A percentile compares a stretch with the other conserved stretches of the same genome.
phyloP scores from a whole-genome alignment of 2,797 vertebrate genomes.

The Sebastolobus altivelis region DNA sequence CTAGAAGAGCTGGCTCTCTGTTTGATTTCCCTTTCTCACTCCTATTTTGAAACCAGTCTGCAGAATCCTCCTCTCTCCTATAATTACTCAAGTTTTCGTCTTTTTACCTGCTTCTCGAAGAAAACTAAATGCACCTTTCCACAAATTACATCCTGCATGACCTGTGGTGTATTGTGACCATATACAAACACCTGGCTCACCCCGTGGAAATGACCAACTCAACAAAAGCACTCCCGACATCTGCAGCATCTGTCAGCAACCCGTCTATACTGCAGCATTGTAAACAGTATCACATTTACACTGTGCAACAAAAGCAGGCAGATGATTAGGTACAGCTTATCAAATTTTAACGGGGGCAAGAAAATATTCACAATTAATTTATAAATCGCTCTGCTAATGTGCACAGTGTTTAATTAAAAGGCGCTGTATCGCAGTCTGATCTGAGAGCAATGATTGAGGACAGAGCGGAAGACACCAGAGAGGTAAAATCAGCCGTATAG shows the following conservation, averaged over 20 bases:
- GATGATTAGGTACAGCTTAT: background rate
- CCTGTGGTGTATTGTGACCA: slow-evolving; percentile 16
- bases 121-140: slow-evolving; percentile 50
- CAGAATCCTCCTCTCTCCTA: slow-evolving; percentile 37
- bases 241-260: slow-evolving; percentile 11
- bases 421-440: background rate
- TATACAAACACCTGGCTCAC: slow-evolving; percentile 34
- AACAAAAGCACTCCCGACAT: slow-evolving; percentile 13
- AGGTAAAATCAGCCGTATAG: slow-evolving; percentile 51
- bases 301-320: background rate
- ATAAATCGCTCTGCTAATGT: slow-evolving; percentile 4
- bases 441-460: slow-evolving; percentile 33
- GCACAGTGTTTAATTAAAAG: slow-evolving; percentile 25
- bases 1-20: background rate
- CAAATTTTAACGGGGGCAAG: background rate
- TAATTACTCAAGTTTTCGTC: slow-evolving; percentile 32
- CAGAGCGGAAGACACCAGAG: slow-evolving; percentile 40
- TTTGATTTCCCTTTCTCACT: background rate
- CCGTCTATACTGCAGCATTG: background rate
- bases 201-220: slow-evolving; percentile 13
- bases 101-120: slow-evolving; percentile 31
- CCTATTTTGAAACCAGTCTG: slow-evolving; percentile 26
- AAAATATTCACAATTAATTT: background rate
- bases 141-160: slow-evolving; percentile 43
- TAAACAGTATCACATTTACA: background rate